Conservation (phyloP, 2,113 vertebrate species). For the Dicrurus megarhynchus region DNA sequence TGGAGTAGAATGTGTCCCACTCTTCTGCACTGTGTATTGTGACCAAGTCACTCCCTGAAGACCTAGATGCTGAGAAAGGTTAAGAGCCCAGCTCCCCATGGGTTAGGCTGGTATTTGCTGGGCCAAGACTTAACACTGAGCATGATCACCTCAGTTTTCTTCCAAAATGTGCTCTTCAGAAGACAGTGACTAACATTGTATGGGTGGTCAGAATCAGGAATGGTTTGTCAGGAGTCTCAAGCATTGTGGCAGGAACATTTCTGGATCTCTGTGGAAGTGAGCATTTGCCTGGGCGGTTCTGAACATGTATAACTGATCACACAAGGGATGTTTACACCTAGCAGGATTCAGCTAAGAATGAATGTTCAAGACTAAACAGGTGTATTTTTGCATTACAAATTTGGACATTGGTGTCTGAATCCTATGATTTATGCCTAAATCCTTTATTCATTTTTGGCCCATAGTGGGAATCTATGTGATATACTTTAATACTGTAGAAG, state of each 20-base stretch:
- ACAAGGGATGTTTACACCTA: background rate
- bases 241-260: background rate
- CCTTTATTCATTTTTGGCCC: background rate
- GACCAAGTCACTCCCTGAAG: background rate
- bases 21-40: background rate
- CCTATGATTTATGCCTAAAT: background rate
- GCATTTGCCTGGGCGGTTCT: accelerated
- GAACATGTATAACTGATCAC: accelerated
- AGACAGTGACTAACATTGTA: background rate
- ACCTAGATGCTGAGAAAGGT: background rate
- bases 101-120: background rate
- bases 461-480: background rate
- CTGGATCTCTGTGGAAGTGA: background rate
- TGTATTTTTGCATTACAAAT: background rate
- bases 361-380: background rate
- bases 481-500: background rate
- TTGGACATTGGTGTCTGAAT: background rate
- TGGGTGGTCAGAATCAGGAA: background rate
- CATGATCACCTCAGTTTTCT: background rate
- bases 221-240: background rate
- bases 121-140: background rate
- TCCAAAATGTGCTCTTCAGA: background rate
- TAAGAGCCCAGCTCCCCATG: background rate
- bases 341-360: background rate
- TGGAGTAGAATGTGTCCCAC: background rate